A percentile compares a stretch with the other conserved stretches of the same genome.
Conservation (phyloP, 2,113 vertebrate species). For the Entelurus aequoreus region DNA sequence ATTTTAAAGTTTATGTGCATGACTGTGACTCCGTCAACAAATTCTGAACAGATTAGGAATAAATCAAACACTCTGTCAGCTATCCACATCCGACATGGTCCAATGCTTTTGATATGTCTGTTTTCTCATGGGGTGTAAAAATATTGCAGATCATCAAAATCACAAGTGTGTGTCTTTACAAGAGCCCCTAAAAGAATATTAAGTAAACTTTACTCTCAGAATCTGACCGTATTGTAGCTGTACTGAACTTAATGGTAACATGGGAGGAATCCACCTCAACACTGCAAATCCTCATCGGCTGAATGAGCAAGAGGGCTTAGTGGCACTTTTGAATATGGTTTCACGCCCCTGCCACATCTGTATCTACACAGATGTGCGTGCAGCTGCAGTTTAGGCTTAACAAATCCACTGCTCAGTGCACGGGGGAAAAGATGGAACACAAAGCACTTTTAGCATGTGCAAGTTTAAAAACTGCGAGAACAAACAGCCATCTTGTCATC, state of each 20-base stretch:
- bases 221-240: constrained; percentile 9
- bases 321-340: constrained; percentile 39
- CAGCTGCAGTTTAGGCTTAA: constrained; percentile 12
- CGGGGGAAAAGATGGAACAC: constrained; percentile 27
- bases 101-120: neutral
- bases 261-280: constrained; percentile 40
- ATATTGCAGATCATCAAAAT: neutral
- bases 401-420: constrained; percentile 37
- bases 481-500: constrained; percentile 27
- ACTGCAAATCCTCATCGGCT: constrained; percentile 53
- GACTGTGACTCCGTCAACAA: neutral
- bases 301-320: constrained; percentile 56
- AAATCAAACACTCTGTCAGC: neutral
- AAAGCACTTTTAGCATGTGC: constrained; percentile 43
- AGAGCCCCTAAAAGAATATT: neutral
- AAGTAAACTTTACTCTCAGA: constrained; percentile 4
- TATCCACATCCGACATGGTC: neutral
- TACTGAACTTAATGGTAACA: constrained; percentile 40
- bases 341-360: constrained; percentile 22
- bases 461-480: constrained; percentile 43
- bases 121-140: neutral
- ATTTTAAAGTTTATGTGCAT: neutral
- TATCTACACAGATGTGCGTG: constrained; percentile 23
- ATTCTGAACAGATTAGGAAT: too few species aligned
- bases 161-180: too few species aligned